Percentiles rank a stretch among this genome's conserved stretches.
Conservation (phyloP, 2,888 invertebrate genomes). For the Entomobrya multifasciata region DNA sequence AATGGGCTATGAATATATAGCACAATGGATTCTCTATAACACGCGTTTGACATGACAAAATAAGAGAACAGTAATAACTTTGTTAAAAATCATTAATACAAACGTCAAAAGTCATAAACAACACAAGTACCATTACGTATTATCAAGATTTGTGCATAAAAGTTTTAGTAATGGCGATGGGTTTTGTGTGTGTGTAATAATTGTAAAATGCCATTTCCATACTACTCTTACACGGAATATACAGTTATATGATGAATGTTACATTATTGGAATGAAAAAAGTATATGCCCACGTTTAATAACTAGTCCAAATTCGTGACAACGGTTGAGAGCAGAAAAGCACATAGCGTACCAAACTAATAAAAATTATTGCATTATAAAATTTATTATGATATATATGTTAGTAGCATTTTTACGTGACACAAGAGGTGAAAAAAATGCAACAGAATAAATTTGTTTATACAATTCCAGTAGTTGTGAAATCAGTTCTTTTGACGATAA, state of each 20-base stretch:
- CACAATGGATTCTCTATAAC: conserved; percentile 8
- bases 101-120: conserved; percentile 43
- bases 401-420: neutral
- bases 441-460: conserved; percentile 31
- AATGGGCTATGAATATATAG: conserved; percentile 25
- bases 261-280: conserved; percentile 29
- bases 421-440: conserved; percentile 3
- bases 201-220: neutral
- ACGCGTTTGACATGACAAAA: neutral
- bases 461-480: conserved; percentile 9
- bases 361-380: neutral
- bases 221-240: neutral
- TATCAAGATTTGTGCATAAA: conserved; percentile 8
- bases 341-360: conserved; percentile 39
- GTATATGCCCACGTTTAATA: conserved; percentile 31
- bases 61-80: conserved; percentile 22
- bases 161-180: neutral
- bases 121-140: conserved; percentile 34
- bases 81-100: conserved; percentile 16
- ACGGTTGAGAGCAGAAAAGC: conserved; percentile 23
- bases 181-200: neutral
- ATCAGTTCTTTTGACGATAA: conserved; percentile 18
- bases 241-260: neutral
- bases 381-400: neutral
- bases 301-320: conserved; percentile 37